A percentile compares a stretch with the other conserved stretches of the same genome.
These are phyloP conservation scores for Dasyprocta punctata DNA, from an alignment of 2,113 vertebrate genomes.

Conservation along the genomic window DNA sequence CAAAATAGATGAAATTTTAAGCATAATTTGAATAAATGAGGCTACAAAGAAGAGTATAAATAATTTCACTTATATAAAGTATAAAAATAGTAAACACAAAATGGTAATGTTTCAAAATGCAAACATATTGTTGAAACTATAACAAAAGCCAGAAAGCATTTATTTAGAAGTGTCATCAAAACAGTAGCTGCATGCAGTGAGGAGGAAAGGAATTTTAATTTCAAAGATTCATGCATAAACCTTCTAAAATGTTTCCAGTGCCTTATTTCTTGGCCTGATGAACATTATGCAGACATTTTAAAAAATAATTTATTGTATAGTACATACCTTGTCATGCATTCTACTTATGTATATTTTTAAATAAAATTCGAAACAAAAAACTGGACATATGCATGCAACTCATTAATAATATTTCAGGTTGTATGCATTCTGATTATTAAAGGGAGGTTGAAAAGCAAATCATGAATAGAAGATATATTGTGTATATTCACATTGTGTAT, in stretches of 20 bases:
- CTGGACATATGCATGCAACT: neutral
- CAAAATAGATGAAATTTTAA: neutral
- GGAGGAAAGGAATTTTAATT: slow-evolving; percentile 11
- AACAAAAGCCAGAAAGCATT: neutral
- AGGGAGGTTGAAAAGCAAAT: neutral
- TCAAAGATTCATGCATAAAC: neutral
- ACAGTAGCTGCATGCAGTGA: neutral
- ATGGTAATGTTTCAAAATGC: neutral
- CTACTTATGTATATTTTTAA: neutral
- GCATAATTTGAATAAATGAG: slow-evolving; percentile 14
- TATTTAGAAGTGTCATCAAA: neutral
- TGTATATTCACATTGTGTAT: neutral
- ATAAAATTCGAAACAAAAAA: neutral
- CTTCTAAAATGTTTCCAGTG: neutral
- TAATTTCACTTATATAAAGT: neutral
- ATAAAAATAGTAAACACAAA: neutral
- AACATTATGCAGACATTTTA: neutral
- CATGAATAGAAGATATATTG: neutral
- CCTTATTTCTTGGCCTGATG: neutral
- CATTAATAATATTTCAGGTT: neutral
- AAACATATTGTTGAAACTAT: neutral
- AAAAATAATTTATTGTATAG: neutral
- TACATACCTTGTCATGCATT: neutral
- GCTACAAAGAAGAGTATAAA: neutral
- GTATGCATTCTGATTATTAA: neutral